These are phyloP conservation scores for Monomorium pharaonis DNA, from an alignment of 1,140 invertebrate genomes.

Conservation along the genomic window DNA sequence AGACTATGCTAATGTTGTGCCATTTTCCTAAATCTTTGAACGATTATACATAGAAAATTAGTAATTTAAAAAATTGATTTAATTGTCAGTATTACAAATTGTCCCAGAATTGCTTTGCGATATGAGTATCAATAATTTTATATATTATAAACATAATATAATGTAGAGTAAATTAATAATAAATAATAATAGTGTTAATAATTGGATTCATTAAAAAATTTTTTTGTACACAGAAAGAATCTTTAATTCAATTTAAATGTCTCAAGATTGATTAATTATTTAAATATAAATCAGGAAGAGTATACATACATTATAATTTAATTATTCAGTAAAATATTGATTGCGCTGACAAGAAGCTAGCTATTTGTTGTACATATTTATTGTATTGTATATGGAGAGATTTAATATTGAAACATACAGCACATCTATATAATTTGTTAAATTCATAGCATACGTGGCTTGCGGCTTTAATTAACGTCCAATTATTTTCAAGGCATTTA, in stretches of 20 bases:
- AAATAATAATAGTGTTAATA: background rate
- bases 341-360: background rate
- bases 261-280: background rate
- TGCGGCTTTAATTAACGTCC: slow-evolving; percentile 39
- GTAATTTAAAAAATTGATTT: background rate
- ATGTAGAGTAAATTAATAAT: background rate
- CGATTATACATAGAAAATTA: slow-evolving; percentile 9
- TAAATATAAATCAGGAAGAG: background rate
- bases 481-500: slow-evolving; percentile 52
- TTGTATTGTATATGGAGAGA: background rate
- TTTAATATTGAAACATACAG: slow-evolving; percentile 1
- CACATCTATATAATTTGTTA: slow-evolving; percentile 27
- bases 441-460: slow-evolving; percentile 8
- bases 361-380: background rate
- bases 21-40: slow-evolving; percentile 14
- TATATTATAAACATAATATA: background rate
- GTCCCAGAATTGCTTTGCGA: background rate
- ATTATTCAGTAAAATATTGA: background rate
- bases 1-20: background rate
- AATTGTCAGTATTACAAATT: background rate
- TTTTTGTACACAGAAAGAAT: background rate
- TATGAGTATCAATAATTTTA: background rate
- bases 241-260: background rate
- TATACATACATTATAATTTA: background rate
- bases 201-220: background rate